Base-by-base conservation (phyloP, 1,140 invertebrate genomes). In the Halesus radiatus region DNA sequence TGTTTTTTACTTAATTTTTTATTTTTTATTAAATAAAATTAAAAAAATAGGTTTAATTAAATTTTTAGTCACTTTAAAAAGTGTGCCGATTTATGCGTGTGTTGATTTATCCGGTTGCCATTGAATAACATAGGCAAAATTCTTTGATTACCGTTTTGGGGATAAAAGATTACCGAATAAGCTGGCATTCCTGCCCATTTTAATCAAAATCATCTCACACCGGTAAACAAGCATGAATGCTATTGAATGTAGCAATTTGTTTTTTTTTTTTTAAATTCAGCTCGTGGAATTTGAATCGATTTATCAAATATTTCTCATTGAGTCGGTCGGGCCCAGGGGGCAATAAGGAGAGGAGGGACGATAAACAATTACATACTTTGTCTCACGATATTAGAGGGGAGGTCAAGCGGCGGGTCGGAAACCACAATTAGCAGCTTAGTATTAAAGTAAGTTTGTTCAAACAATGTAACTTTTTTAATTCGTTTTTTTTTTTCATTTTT, bases 191-290 rank as follows among this genome's bases (percentile, higher is more conserved):
- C 10, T 13, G 37, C 8, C 37, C 8, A 8, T 45, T 66, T 26
- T 37, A 26, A 66, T 66, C 62, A 26, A 26, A 66, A 3, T 15
- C 22, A 26, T 66, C 20, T 29, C 22, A 29, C 37, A 70, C 66
- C 66, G 66, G 66, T 70, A 70, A 70, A 70, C 7, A n/a, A 52
- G 66, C n/a, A 70, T 32, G 66, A 70, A 70, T 70, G 66, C 66
- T 70, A 70, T 70, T 70, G 66, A 70, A 70, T 70, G 52, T 52
- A 52, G 37, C 66, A 70, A 70, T 70, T 70, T 70, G 66, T 70
- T 70, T 70, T 70, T 70, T 70, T 18, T 50, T 29, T 29, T 29
- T 26, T 13, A n/a, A 16, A 23, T 60, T 23, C 23, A 23, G 66
- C n/a, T 70, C 66, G 6, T 50, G 37, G 66, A 70, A 70, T 70